These are phyloP conservation scores for Myripristis jacobus DNA, from an alignment of 2,797 vertebrate genomes.

Conservation along the genomic window DNA sequence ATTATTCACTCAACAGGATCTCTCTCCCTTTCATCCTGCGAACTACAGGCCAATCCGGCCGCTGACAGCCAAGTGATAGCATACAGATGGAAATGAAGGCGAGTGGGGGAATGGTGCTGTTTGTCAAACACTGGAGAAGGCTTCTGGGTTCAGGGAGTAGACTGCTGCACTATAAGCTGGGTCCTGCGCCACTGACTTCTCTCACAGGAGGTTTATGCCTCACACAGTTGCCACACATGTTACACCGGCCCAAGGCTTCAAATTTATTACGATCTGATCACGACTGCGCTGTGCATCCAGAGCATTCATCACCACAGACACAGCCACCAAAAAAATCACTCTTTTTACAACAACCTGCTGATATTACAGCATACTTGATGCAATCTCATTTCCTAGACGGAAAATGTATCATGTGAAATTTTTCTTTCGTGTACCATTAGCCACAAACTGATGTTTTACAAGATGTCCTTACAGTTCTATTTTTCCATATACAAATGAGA, in stretches of 20 bases:
- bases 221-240: conserved; percentile 34
- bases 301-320: neutral
- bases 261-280: conserved; percentile 48
- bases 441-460: too few relatives aligned
- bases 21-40: conserved; percentile 81
- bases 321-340: conserved; percentile 3
- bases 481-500: too few relatives aligned
- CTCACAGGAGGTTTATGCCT: conserved; percentile 55
- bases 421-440: too few relatives aligned
- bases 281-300: neutral
- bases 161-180: conserved; percentile 51
- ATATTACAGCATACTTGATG: too few relatives aligned
- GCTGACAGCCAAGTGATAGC: conserved; percentile 85
- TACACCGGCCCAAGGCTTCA: conserved; percentile 15
- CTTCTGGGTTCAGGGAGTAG: conserved; percentile 71
- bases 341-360: conserved; percentile 23
- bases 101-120: conserved; percentile 73
- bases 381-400: too few relatives aligned
- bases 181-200: conserved; percentile 44
- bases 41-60: conserved; percentile 83
- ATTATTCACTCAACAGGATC: conserved; percentile 90
- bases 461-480: neutral
- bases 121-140: conserved; percentile 74
- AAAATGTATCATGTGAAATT: too few relatives aligned
- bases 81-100: conserved; percentile 85